Evolutionary conservation across 2,888 invertebrate genomes (phyloP).

Genomic region (Heliconius ethilla): DNA sequence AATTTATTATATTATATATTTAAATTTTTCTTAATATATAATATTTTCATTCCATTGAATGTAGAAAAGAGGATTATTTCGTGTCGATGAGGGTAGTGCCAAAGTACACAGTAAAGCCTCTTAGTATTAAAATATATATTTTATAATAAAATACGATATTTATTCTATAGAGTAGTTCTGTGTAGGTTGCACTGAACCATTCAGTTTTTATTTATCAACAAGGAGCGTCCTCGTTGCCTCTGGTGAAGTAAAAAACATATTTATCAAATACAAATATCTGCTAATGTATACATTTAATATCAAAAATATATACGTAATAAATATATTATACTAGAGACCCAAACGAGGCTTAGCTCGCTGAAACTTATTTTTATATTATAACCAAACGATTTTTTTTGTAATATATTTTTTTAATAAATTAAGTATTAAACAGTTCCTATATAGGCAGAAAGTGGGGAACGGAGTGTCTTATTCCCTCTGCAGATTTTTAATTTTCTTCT

Average conservation of each 20-base stretch:
- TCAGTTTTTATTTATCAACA: background rate
- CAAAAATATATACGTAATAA: too few relatives aligned
- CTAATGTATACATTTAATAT: too few relatives aligned
- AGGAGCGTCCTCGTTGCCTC: background rate
- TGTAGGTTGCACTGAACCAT: background rate
- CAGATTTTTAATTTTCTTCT: too few relatives aligned
- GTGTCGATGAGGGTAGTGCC: background rate
- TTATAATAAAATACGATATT: background rate
- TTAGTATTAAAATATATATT: background rate
- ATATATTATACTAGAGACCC: too few relatives aligned
- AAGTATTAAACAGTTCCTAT: background rate
- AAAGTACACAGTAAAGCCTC: background rate
- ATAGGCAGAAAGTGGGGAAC: too few relatives aligned
- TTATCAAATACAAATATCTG: background rate
- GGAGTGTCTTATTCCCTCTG: background rate
- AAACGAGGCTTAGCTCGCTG: too few relatives aligned
- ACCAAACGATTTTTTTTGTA: background rate
- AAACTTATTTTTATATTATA: background rate
- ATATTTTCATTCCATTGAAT: background rate
- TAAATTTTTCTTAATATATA: background rate
- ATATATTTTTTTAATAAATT: too few relatives aligned
- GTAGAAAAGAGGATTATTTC: slow-evolving; percentile 1
- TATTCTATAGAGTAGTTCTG: background rate
- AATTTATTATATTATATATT: too few relatives aligned
- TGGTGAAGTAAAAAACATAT: background rate